Evolutionary conservation across 2,888 invertebrate genomes (phyloP).

Genomic region (Caenorhabditis sp.): DNA sequence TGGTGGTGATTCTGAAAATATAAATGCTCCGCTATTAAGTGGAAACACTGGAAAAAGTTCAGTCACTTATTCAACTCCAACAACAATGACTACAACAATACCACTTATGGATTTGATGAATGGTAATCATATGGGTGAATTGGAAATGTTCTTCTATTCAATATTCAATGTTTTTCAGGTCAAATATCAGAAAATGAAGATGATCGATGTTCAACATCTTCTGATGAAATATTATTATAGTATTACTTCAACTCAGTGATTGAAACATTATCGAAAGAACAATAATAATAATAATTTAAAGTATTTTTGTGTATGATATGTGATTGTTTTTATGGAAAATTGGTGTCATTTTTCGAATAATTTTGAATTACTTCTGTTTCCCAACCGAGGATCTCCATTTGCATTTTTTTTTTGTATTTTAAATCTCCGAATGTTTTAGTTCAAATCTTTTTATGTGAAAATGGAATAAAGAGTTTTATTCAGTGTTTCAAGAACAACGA

Average conservation of each 20-base stretch:
- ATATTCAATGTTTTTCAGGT: slow-evolving; percentile 29
- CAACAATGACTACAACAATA: slow-evolving; percentile 55
- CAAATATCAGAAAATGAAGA: slow-evolving; percentile 41
- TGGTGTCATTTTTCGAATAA: slow-evolving; percentile 30
- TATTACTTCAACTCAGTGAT: background rate
- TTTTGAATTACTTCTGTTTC: slow-evolving; percentile 11
- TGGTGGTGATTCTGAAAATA: slow-evolving; percentile 19
- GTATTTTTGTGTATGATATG: slow-evolving; percentile 7
- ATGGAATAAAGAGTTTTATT: background rate
- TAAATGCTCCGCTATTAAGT: slow-evolving; percentile 23
- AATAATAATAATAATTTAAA: background rate
- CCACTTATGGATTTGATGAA: slow-evolving; percentile 55
- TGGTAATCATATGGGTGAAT: slow-evolving; percentile 45
- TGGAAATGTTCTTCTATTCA: background rate
- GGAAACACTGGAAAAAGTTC: slow-evolving; percentile 9
- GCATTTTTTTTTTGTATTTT: background rate
- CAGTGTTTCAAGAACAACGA: no score
- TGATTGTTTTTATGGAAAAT: slow-evolving; percentile 21
- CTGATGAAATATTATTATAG: slow-evolving; percentile 50
- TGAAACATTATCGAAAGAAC: background rate
- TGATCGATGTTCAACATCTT: slow-evolving; percentile 46
- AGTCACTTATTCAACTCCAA: slow-evolving; percentile 48
- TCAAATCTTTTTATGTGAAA: background rate
- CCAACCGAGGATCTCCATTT: slow-evolving; percentile 29
- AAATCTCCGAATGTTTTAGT: background rate